A percentile compares a stretch with the other conserved stretches of the same genome.
Conservation (phyloP, 2,113 vertebrate genomes). For the Neolamprologus modestus region DNA sequence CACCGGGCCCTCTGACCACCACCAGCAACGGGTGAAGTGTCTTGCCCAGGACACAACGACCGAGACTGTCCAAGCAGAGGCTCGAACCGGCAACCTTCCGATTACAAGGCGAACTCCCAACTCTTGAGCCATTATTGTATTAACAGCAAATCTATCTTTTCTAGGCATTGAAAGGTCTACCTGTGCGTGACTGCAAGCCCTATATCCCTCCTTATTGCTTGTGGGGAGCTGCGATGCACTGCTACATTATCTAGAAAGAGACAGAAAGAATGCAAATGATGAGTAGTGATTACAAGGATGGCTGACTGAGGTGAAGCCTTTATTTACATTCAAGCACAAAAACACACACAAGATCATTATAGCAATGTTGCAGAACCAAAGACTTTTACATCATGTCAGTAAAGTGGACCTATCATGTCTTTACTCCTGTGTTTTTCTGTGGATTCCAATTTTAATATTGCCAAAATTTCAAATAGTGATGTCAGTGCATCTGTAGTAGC, state of each 20-base stretch:
- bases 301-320: not conserved
- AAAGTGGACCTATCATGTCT: not conserved
- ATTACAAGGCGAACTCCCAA: not conserved
- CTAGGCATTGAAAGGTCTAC: constrained; percentile 41
- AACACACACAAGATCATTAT: not conserved
- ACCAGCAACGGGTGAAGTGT: not conserved
- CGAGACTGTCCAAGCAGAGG: not conserved
- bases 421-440: not conserved
- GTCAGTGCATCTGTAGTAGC: not conserved
- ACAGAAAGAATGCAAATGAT: not conserved
- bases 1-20: not conserved
- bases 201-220: constrained; percentile 89
- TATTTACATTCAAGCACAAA: not conserved
- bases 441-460: not conserved
- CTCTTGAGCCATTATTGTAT: not conserved
- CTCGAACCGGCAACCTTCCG: not conserved
- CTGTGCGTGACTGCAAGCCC: constrained; percentile 93
- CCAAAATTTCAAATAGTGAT: not conserved
- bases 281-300: not conserved
- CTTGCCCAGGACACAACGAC: not conserved
- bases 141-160: not conserved
- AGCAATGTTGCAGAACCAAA: not conserved
- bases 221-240: constrained; percentile 85
- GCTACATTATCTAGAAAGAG: constrained; percentile 72
- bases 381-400: not conserved